Evolutionary conservation across 2,797 vertebrate genomes (phyloP).

Genomic region (Garrulus glandarius): DNA sequence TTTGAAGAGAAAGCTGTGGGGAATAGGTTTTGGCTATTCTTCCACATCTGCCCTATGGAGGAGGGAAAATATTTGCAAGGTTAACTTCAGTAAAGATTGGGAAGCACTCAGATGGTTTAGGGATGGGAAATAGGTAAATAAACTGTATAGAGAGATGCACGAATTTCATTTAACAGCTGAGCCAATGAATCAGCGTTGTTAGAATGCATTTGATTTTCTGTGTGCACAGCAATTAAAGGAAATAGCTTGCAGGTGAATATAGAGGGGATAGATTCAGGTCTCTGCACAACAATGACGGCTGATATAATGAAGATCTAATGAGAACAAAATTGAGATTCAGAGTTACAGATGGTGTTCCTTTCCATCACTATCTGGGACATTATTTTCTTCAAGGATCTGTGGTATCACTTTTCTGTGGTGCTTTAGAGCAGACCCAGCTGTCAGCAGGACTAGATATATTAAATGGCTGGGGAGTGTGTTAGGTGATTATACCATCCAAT

Average conservation of each 20-base stretch:
- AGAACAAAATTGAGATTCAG: conserved; percentile 48
- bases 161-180: conserved; percentile 50
- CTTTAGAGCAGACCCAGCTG: conserved; percentile 41
- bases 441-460: background rate
- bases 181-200: conserved; percentile 52
- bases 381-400: conserved; percentile 47
- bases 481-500: background rate
- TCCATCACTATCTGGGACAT: background rate
- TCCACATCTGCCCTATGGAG: background rate
- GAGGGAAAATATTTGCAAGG: background rate
- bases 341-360: conserved; percentile 49
- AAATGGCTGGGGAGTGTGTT: background rate
- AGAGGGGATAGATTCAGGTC: conserved; percentile 30
- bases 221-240: conserved; percentile 44
- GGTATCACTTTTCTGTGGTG: background rate
- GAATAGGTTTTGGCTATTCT: background rate
- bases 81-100: background rate
- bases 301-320: conserved; percentile 54
- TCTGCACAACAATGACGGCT: conserved; percentile 24
- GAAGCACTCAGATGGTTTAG: conserved; percentile 20
- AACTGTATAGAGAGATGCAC: background rate
- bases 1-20: background rate
- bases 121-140: conserved; percentile 16
- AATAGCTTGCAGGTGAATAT: conserved; percentile 64
- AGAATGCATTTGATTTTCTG: conserved; percentile 58